Evolutionary conservation across 2,888 invertebrate species (phyloP), one percentile per base, ranked within the genome.

Genomic region (Halocaridina rubra): DNA sequence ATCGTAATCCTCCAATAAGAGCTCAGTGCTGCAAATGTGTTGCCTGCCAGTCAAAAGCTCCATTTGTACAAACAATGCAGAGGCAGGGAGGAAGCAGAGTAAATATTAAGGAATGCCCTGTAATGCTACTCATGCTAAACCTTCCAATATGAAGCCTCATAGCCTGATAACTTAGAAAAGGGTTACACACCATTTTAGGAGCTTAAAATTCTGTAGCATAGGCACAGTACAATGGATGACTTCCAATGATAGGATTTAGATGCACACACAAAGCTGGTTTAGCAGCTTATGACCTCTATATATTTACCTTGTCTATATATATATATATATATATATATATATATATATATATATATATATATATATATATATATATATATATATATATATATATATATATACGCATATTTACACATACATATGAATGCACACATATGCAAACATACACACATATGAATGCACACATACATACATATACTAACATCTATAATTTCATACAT

Each of bases 11-110:
- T 79, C 39, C 27, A 46, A 67, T 67, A 67, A 64, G 67, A 59
- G 80, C 80, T 80, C 39, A 71, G 32, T 80, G 80, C 80, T 80
- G 80, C 80, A 80, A 71, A 71, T 80, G 80, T 80, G 80, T 80
- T 33, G 80, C 72, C 80, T 80, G 80, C 71, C 80, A 80, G 57
- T 80, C 80, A 57, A 53, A 72, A 71, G 57, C 53, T 72, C 57
- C 32, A 61, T 74, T 59, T 61, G 33, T 53, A 59, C 33, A 59
- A 77, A 33, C 32, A 77, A 77, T 33, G 59, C 76, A 61, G 76
- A 61, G 59, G 59, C 76, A 61, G 76, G 76, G 59, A 77, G 61
- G 80, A 74, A 53, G 53, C 53, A 53, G n/a, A n/a, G n/a, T n/a
- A n/a, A n/a, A n/a, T 57, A 32, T 77, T 29, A n/a, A 30, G 76